Evolutionary conservation across 2,888 invertebrate genomes (phyloP).

Genomic region (Amiota communis): DNA sequence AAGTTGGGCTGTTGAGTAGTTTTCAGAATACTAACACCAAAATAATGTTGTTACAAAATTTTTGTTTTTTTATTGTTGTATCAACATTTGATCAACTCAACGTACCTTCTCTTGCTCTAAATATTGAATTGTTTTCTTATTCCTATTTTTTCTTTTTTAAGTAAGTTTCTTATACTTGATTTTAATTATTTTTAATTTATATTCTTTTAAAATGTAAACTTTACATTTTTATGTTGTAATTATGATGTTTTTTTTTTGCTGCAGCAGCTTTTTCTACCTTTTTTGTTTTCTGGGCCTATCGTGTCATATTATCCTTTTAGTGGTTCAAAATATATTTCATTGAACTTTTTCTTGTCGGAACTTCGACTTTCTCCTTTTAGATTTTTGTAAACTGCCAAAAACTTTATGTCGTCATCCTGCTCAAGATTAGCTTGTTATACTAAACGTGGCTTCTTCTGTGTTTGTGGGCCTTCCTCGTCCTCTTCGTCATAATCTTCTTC

Average conservation of each 20-base stretch:
- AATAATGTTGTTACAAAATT: too few species aligned
- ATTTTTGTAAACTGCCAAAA: constrained; percentile 6
- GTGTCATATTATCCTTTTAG: too few species aligned
- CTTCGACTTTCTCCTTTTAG: not conserved
- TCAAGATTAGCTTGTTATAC: constrained; percentile 67
- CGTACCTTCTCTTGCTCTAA: too few species aligned
- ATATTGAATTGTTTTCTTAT: too few species aligned
- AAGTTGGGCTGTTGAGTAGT: too few species aligned
- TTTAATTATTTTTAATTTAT: constrained; percentile 51
- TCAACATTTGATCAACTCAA: too few species aligned
- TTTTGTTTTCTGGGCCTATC: not conserved
- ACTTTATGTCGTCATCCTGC: constrained; percentile 43
- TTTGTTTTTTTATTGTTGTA: too few species aligned
- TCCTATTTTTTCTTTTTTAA: constrained; percentile 33
- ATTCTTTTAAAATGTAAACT: constrained; percentile 39
- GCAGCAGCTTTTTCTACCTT: not conserved
- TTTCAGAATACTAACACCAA: too few species aligned
- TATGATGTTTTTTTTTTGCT: constrained; percentile 14
- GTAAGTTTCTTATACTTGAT: constrained; percentile 58
- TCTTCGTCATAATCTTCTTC: constrained; percentile 85
- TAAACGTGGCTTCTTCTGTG: constrained; percentile 73
- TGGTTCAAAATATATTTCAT: too few species aligned
- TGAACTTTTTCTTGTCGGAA: too few species aligned
- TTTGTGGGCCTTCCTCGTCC: constrained; percentile 74
- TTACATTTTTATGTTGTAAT: constrained; percentile 27